These are phyloP conservation scores for Umimayanthus kanabou DNA, from an alignment of 92 coral and sea anemone species.

Conservation along the genomic window DNA sequence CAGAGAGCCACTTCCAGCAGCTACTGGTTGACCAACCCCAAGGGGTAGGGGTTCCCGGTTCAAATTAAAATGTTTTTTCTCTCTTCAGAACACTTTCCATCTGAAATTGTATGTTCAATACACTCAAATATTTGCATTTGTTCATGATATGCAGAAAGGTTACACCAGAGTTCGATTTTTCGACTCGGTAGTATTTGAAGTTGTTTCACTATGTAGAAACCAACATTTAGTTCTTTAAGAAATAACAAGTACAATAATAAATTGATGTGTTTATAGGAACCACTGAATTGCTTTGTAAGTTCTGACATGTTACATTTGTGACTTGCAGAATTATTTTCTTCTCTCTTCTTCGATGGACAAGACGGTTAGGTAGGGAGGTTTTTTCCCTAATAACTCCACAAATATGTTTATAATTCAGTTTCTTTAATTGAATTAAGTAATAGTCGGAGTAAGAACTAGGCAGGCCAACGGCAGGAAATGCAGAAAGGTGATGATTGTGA, in stretches of 20 bases:
- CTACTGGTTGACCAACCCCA: too few relatives aligned
- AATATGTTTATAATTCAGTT: neutral
- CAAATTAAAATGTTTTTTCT: too few relatives aligned
- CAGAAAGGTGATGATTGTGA: too few relatives aligned
- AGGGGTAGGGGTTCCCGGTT: neutral
- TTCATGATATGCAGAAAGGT: neutral
- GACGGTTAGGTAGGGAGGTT: constrained; percentile 81
- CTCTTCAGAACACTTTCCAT: neutral
- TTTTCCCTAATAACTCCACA: too few relatives aligned
- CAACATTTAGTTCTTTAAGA: neutral
- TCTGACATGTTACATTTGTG: neutral
- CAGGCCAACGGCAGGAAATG: too few relatives aligned
- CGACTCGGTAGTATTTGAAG: neutral
- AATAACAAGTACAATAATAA: neutral
- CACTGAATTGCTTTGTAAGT: neutral
- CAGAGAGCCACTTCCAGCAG: too few relatives aligned
- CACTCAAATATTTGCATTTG: neutral
- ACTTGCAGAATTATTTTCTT: constrained; percentile 90
- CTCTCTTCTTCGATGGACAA: constrained; percentile 99
- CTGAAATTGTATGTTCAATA: neutral
- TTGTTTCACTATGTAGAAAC: neutral
- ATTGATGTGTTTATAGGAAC: neutral
- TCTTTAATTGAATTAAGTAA: neutral
- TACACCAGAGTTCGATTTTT: neutral
- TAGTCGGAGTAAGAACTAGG: too few relatives aligned